These are phyloP conservation scores for Clarias laeviceps DNA, from an alignment of 2,797 vertebrate species.

Conservation along the genomic window DNA sequence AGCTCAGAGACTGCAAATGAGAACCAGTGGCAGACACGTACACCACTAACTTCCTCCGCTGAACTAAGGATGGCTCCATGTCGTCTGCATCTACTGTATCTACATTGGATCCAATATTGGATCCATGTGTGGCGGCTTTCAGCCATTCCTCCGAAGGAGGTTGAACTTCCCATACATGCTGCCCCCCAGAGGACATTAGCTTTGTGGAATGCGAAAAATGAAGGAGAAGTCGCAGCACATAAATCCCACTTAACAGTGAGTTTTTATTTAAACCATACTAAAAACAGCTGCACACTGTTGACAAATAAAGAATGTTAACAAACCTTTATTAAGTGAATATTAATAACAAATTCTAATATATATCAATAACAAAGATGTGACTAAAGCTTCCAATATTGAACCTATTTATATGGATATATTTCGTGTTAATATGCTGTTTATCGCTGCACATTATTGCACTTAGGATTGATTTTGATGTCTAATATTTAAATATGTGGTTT, in stretches of 20 bases:
- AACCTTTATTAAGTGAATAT: not conserved
- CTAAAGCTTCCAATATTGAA: not conserved
- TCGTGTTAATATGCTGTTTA: not conserved
- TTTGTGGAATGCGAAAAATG: slow-evolving; percentile 36
- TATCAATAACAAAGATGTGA: not conserved
- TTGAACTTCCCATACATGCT: slow-evolving; percentile 52
- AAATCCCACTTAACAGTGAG: slow-evolving; percentile 1
- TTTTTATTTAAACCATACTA: not conserved
- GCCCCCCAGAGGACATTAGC: slow-evolving; percentile 55
- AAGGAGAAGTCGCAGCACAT: not conserved
- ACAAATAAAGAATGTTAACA: slow-evolving; percentile 11
- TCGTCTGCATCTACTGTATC: slow-evolving; percentile 74
- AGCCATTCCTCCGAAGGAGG: slow-evolving; percentile 33
- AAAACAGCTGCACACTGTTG: not conserved
- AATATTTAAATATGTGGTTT: slow-evolving; percentile 12
- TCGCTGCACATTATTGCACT: not conserved
- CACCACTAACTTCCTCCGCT: slow-evolving; percentile 71
- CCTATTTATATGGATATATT: not conserved
- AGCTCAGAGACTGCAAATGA: slow-evolving; percentile 61
- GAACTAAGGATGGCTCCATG: slow-evolving; percentile 76
- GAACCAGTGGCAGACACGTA: slow-evolving; percentile 69
- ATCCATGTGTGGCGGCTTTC: slow-evolving; percentile 76
- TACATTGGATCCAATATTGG: slow-evolving; percentile 72
- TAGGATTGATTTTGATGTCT: slow-evolving; percentile 7
- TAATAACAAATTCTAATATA: not conserved